Conservation (phyloP, 2,113 vertebrate genomes). For the Oxyruncus cristatus region DNA sequence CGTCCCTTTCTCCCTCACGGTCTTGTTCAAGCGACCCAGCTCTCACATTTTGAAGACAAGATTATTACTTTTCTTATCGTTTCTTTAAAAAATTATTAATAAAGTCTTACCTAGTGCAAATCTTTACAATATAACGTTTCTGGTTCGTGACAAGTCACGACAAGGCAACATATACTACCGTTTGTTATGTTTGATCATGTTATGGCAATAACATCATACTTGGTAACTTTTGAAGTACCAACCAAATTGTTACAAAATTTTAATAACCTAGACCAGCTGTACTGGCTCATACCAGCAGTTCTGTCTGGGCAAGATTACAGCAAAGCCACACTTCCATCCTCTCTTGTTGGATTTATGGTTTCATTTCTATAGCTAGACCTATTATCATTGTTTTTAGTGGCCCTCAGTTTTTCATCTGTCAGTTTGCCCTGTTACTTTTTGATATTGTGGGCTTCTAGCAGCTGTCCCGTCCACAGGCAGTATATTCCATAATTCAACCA, state of each 20-base stretch:
- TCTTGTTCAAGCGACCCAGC: not conserved
- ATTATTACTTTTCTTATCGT: not conserved
- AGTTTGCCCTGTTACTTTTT: not conserved
- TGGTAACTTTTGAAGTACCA: not conserved
- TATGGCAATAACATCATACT: no score
- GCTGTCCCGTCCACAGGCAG: not conserved
- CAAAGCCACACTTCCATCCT: not conserved
- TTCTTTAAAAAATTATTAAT: not conserved
- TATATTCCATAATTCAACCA: not conserved
- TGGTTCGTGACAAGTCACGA: not conserved
- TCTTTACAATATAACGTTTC: not conserved
- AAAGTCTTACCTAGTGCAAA: not conserved
- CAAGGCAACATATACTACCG: not conserved
- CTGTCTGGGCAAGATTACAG: not conserved
- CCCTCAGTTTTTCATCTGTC: not conserved
- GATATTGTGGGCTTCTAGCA: not conserved
- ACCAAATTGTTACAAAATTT: not conserved
- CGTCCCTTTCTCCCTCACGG: accelerated
- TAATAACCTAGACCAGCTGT: not conserved
- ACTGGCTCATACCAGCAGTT: not conserved
- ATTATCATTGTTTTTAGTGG: not conserved
- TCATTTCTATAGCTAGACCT: not conserved
- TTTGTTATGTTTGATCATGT: not conserved
- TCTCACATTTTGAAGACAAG: not conserved
- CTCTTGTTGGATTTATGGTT: not conserved